A percentile compares a stretch with the other conserved stretches of the same genome.
Conservation (phyloP, 1,140 invertebrate species). For the Homalodisca vitripennis region DNA sequence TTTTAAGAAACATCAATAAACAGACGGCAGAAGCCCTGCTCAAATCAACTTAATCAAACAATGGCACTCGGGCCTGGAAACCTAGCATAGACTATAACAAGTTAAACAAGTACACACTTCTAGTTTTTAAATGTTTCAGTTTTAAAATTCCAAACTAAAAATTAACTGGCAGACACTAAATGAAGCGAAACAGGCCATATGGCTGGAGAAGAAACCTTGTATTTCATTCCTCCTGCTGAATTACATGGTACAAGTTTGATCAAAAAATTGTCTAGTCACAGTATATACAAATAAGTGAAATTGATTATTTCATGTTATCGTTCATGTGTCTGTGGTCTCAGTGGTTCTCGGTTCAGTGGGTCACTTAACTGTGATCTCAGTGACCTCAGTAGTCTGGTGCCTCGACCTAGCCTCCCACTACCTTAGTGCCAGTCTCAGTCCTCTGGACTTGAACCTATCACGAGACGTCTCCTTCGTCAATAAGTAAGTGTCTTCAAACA, state of each 20-base stretch:
- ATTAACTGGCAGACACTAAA: too few species aligned
- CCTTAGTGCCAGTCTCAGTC: constrained; percentile 54
- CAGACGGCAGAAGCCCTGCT: too few species aligned
- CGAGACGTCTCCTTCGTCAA: constrained; percentile 11
- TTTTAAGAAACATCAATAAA: too few species aligned
- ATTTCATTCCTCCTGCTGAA: constrained; percentile 5
- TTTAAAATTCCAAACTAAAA: too few species aligned
- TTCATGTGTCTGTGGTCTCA: constrained; percentile 42
- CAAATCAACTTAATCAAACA: too few species aligned
- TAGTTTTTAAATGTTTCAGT: too few species aligned
- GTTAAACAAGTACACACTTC: too few species aligned
- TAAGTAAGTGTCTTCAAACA: too few species aligned
- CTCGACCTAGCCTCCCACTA: constrained; percentile 56
- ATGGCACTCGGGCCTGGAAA: too few species aligned
- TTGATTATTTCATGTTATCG: constrained; percentile 17
- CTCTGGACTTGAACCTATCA: constrained; percentile 39
- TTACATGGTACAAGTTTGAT: constrained; percentile 5
- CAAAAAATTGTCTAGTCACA: constrained; percentile 7
- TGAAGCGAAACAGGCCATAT: too few species aligned
- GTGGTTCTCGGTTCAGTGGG: constrained; percentile 58
- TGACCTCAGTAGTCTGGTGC: constrained; percentile 57
- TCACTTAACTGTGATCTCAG: constrained; percentile 57
- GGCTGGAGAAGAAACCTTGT: too few species aligned
- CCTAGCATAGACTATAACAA: too few species aligned
- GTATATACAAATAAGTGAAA: constrained; percentile 27